Base-by-base conservation (phyloP, 2,888 invertebrate genomes). In the Pollenia labialis region DNA sequence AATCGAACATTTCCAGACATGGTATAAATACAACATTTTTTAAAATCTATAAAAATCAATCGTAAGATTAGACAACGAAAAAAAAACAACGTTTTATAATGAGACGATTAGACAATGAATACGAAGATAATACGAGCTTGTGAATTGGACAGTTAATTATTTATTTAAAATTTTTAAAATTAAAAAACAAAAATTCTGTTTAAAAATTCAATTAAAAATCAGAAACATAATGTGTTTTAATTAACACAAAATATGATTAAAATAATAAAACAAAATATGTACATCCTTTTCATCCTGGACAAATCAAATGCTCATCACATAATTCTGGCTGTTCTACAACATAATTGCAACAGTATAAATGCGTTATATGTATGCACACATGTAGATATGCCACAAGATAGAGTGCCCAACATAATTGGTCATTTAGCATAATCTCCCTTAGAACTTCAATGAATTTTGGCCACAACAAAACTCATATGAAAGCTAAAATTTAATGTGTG, bases 121-220 rank as follows among this genome's bases (percentile, higher is more conserved):
- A 6, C 32, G 32, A 32, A 4, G 4, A 32, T 6, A 32, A 32
- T 6, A 32, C 6, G 32, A 32, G 32, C 32, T 32, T 32, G 32
- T 32, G 32, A 32, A 32, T 32, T 32, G 32, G 4, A 32, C 32
- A 32, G 0, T 56, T 23, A 56, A 56, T 23, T 56, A 23, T 56
- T 56, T 23, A 32, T 52, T 4, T 42, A 52, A 32, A 60, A 32
- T 74, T 12, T 64, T 2, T 44, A 23, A 6, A 32, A 52, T 18
- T 52, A 32, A 42, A 48, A 66, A 44, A 56, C 3, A 58, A 52
- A 40, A 71, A 71, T 18, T 16, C 74, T 66, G 58, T 58, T 81
- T 10, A 76, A 76, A 82, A 69, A 83, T 83, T 83, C 69, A 76
- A 83, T 83, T 71, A 69, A 58, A 54, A 71, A 46, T n/a, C 2